Evolutionary conservation across 2,888 invertebrate species (phyloP), one percentile per base, ranked within the genome.

Genomic region (Drosophila atripex): DNA sequence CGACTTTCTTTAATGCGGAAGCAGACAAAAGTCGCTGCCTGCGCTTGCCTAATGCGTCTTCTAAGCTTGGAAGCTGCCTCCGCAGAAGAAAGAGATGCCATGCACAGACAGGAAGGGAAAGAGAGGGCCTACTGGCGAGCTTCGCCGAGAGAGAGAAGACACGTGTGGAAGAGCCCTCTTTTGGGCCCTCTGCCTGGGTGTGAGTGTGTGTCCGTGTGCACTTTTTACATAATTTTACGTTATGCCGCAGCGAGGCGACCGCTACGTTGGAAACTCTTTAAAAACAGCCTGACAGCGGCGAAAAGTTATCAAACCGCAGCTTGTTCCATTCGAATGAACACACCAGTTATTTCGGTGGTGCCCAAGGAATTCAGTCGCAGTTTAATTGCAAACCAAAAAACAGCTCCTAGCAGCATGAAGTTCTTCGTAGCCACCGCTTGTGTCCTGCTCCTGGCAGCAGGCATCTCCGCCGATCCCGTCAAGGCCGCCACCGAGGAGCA

Each of bases 281-380:
- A 91, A 91, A 91, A 90, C 91, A 89, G 90, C 88, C 90, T 89
- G 91, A 88, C 90, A 88, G 79, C 88, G 89, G 87, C 85, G 89
- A 91, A 90, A 91, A 91, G 83, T 90, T 91, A 91, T 92, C 91
- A 92, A 92, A 91, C 90, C 91, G 91, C 89, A 90, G 89, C 89
- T 91, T 89, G 91, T 92, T 92, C 91, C 91, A 91, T 90, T 89
- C 91, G 91, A 90, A 91, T 91, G 89, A 92, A 90, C 91, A 92
- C 89, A 89, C 80, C 88, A 89, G 88, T 90, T 88, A 89, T 82
- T 89, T 90, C 90, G 90, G 90, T 89, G 89, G 90, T 90, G 88
- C 80, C 77, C 71, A 78, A 86, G 71, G 75, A 73, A 78, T 75
- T 63, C 72, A 86, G 70, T 70, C 59, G 43, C 61, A 63, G 73